These are phyloP conservation scores for Remorina albescens DNA, from an alignment of 2,797 vertebrate species.

Conservation along the genomic window DNA sequence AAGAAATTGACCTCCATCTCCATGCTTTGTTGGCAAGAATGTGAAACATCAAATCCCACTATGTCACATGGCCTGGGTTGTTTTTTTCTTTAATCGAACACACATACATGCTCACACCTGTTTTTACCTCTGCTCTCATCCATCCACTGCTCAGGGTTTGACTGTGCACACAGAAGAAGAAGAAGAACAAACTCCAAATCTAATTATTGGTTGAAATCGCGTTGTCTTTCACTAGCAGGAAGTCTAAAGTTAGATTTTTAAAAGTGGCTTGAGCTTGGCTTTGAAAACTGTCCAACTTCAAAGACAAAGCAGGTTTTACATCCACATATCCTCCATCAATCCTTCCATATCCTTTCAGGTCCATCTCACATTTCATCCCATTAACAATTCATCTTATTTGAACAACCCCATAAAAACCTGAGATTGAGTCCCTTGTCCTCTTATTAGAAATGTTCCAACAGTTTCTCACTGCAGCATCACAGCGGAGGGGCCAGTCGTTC, in stretches of 20 bases:
- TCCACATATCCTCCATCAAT: slow-evolving; percentile 20
- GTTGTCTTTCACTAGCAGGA: not conserved
- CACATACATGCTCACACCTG: not conserved
- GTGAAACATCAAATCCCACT: too few species aligned
- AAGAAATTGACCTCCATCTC: not conserved
- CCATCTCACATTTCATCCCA: slow-evolving; percentile 17
- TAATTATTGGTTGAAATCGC: slow-evolving; percentile 22
- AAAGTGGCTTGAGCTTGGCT: not conserved
- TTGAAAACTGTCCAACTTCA: slow-evolving; percentile 5
- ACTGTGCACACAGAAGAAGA: slow-evolving; percentile 16
- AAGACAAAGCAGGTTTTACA: slow-evolving; percentile 6
- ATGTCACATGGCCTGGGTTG: too few species aligned
- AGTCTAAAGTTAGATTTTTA: not conserved
- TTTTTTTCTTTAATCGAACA: not conserved
- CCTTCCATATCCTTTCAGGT: slow-evolving; percentile 20
- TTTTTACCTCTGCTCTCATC: slow-evolving; percentile 15
- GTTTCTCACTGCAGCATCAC: slow-evolving; percentile 57
- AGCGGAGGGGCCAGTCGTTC: slow-evolving; percentile 49
- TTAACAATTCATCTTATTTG: slow-evolving; percentile 24
- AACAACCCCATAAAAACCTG: slow-evolving; percentile 37
- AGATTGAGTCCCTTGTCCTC: slow-evolving; percentile 57
- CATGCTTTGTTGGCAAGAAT: not conserved
- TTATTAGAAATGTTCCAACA: slow-evolving; percentile 72
- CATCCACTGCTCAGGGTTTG: slow-evolving; percentile 30
- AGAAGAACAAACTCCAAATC: slow-evolving; percentile 14